Evolutionary conservation across 2,113 vertebrate species (phyloP).

Genomic region (Perca schrenkii): DNA sequence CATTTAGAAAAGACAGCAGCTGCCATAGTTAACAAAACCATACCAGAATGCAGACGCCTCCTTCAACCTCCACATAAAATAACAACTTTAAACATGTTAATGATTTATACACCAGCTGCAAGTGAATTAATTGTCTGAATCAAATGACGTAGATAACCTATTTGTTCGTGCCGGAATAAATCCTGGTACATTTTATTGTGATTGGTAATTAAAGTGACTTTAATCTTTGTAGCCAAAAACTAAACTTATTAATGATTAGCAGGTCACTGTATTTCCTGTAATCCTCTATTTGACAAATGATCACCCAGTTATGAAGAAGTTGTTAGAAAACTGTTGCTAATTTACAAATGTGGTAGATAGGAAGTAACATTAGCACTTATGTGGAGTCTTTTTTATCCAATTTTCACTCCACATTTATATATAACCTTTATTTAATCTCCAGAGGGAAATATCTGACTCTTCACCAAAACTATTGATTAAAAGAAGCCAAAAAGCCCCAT

Average conservation of each 20-base stretch:
- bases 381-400: neutral
- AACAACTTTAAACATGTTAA: conserved; percentile 9
- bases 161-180: neutral
- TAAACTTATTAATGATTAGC: neutral
- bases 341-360: neutral
- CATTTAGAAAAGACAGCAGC: conserved; percentile 55
- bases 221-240: neutral
- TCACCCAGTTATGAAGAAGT: neutral
- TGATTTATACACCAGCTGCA: conserved; percentile 34
- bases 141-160: neutral
- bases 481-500: neutral
- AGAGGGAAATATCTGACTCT: neutral
- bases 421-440: neutral
- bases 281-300: neutral
- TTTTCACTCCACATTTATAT: neutral
- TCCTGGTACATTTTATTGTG: neutral
- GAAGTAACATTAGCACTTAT: neutral
- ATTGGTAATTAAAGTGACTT: neutral
- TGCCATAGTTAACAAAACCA: conserved; percentile 44
- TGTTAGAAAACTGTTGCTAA: neutral
- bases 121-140: conserved; percentile 18
- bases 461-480: neutral
- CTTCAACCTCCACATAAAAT: conserved; percentile 14
- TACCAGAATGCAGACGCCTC: conserved; percentile 39
- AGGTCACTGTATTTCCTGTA: no score